Evolutionary conservation across 2,113 vertebrate genomes (phyloP), one percentile per base, ranked within the genome.

Genomic region (Australoheros scitulus): DNA sequence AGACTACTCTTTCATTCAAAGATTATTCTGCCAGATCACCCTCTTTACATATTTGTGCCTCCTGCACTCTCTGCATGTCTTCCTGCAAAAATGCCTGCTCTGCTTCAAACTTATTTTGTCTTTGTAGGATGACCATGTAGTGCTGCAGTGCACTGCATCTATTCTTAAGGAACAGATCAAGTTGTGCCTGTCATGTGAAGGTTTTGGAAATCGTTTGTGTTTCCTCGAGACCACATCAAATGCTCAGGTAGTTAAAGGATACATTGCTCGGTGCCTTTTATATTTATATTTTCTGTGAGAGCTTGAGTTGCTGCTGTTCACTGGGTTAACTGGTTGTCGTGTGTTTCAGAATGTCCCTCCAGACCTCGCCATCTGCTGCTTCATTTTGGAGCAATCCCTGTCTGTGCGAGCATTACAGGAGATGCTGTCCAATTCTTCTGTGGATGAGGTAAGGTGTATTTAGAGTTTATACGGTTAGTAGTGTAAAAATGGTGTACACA

Each of bases 101-200:
- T 10, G 76, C 15, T 29, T n/a, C 70, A n/a, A 3, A 29, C 56
- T 58, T 55, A 7, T 75, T 26, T 34, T 81, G 41, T 88, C 9
- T 74, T 29, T 86, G 26, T 17, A 96, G 96, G 96, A 96, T 77
- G 96, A 98, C 15, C 97, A 97, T 18, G 97, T 98, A 32, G 97
- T 97, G 65, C 95, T 98, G 2, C 97, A 98, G 81, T 98, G 97
- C 89, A 98, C 94, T 0, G 96, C 97, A 13, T 96, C 96, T 0
- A 96, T 97, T 65, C 95, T 97, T 11, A 98, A 98, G 92, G 97
- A 98, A 60, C 97, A 97, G 89, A 96, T 98, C 78, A 98, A 98
- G 82, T 93, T 98, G 77, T 98, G 97, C 82, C 92, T 98, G 88
- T 97, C 97, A 1, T 97, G 96, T 1, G 97, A 98, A 91, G 97